Evolutionary conservation across 2,797 vertebrate genomes (phyloP).

Genomic region (Crocodylus rhombifer): DNA sequence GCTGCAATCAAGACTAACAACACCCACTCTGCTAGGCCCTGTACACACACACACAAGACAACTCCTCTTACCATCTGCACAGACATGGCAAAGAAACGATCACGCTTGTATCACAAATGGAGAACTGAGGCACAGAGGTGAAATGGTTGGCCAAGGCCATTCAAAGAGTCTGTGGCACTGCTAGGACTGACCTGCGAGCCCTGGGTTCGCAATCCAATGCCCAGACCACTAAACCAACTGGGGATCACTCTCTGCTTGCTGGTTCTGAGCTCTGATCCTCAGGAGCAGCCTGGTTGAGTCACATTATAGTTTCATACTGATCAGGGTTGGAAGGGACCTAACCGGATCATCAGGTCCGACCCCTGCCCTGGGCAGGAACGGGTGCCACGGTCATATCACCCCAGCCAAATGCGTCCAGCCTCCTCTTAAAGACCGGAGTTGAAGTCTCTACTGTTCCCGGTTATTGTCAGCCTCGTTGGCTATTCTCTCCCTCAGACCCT

Average conservation of each 20-base stretch:
- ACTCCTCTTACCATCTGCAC: neutral
- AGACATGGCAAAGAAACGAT: neutral
- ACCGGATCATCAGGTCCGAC: too few species aligned
- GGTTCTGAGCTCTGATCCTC: neutral
- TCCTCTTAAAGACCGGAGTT: too few species aligned
- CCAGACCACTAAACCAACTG: neutral
- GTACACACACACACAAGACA: too few species aligned
- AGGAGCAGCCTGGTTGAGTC: neutral
- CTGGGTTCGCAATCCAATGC: neutral
- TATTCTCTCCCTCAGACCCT: neutral
- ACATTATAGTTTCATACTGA: too few species aligned
- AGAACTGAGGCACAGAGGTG: neutral
- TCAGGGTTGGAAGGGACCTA: too few species aligned
- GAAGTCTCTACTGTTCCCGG: too few species aligned
- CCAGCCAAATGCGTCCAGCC: too few species aligned
- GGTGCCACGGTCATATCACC: too few species aligned
- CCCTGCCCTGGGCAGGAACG: too few species aligned
- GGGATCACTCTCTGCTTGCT: neutral
- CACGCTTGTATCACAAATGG: fast-evolving
- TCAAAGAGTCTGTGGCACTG: neutral
- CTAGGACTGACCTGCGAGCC: neutral
- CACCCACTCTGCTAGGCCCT: neutral
- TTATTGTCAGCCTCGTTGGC: neutral
- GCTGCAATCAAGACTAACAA: too few species aligned
- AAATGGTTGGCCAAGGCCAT: neutral